A percentile compares a stretch with the other conserved stretches of the same genome.
Evolutionary conservation across 2,113 vertebrate genomes (phyloP).

Genomic region (Tragelaphus buxtoni): DNA sequence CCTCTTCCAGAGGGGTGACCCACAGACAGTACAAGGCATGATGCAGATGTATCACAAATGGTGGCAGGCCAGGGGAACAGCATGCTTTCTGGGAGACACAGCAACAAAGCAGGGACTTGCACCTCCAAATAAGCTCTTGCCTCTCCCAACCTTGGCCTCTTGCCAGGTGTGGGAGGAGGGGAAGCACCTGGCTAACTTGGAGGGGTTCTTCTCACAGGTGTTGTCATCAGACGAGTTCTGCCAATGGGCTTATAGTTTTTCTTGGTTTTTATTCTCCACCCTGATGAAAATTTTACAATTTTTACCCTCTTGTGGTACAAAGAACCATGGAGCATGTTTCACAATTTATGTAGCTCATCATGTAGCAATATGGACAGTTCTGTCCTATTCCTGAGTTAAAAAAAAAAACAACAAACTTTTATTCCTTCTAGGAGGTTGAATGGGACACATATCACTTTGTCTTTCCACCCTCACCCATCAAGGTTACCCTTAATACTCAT

Average conservation of each 20-base stretch:
- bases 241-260: neutral
- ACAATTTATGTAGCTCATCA: constrained; percentile 1
- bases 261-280: constrained; percentile 45
- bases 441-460: neutral
- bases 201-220: neutral
- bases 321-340: constrained; percentile 13
- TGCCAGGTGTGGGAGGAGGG: neutral
- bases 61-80: neutral
- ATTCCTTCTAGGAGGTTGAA: neutral
- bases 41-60: neutral
- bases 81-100: neutral
- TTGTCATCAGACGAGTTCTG: neutral
- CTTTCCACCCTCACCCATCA: neutral
- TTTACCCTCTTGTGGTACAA: neutral
- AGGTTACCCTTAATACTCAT: neutral
- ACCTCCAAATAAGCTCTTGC: neutral
- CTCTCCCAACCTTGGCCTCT: neutral
- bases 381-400: constrained; percentile 18
- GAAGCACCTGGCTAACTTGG: neutral
- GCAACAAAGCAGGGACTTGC: neutral
- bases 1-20: neutral
- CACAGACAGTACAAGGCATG: too few species aligned
- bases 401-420: neutral
- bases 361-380: constrained; percentile 10
- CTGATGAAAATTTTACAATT: constrained; percentile 37